Evolutionary conservation across 2,888 invertebrate species (phyloP).

Genomic region (Himalopsyche japonica): DNA sequence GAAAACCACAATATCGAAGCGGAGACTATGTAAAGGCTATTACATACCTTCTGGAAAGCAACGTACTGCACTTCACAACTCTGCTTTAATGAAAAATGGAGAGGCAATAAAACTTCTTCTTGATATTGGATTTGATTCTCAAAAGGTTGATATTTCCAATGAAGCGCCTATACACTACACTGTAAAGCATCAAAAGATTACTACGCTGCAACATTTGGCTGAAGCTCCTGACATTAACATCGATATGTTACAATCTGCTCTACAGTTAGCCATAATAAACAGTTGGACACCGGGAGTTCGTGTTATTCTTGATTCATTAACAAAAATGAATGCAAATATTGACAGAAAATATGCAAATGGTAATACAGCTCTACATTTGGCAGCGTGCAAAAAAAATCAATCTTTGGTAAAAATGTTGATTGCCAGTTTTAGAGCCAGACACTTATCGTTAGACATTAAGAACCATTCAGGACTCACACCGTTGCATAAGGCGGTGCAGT

Average conservation of each 20-base stretch:
- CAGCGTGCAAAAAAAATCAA: not conserved
- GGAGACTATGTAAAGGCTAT: not conserved
- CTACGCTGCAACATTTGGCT: not conserved
- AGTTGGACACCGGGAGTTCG: not conserved
- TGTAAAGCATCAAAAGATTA: not conserved
- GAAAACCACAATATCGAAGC: not conserved
- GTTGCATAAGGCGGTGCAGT: not conserved
- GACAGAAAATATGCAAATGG: not conserved
- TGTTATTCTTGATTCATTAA: not conserved
- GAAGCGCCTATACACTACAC: not conserved
- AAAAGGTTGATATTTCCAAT: not conserved
- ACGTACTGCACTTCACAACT: not conserved
- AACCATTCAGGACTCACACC: not conserved
- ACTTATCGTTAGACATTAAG: not conserved
- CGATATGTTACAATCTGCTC: not conserved
- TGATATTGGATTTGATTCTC: not conserved
- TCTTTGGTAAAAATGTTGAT: not conserved
- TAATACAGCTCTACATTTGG: not conserved
- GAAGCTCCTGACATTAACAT: not conserved
- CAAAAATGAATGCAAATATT: not conserved
- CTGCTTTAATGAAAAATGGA: not conserved
- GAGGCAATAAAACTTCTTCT: not conserved
- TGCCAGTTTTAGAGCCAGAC: not conserved
- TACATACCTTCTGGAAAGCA: not conserved
- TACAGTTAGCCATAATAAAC: not conserved